A percentile compares a stretch with the other conserved stretches of the same genome.
Conservation (phyloP, 2,113 vertebrate genomes). For the Bos javanicus region DNA sequence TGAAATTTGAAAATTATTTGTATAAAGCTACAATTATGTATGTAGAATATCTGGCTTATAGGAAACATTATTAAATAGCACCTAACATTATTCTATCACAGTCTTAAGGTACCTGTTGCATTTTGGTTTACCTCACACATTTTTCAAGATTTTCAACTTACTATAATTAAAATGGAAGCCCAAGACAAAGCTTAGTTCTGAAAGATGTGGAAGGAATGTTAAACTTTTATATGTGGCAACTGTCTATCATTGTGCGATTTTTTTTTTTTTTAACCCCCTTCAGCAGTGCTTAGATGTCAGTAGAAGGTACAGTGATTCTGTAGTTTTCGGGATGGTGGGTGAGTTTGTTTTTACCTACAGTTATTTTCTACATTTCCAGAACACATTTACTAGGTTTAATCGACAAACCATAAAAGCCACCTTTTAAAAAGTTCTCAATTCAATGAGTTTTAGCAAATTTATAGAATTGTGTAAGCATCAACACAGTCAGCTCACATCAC, state of each 20-base stretch:
- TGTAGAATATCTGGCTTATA: background rate
- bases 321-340: rapidly evolving
- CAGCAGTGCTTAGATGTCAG: background rate
- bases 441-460: background rate
- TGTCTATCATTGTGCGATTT: background rate
- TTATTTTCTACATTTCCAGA: background rate
- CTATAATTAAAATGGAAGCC: background rate
- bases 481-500: background rate
- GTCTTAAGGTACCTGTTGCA: background rate
- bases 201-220: background rate
- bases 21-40: background rate
- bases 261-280: background rate
- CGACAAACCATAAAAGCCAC: background rate
- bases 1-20: background rate
- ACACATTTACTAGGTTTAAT: background rate
- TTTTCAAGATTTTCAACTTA: background rate
- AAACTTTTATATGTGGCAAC: background rate
- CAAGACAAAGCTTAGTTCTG: background rate
- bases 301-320: background rate
- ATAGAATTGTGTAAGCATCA: background rate
- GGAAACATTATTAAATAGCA: background rate
- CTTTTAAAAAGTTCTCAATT: background rate
- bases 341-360: background rate
- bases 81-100: background rate
- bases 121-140: background rate